Percentiles rank a stretch among this genome's conserved stretches.
Conservation (phyloP, 64 coral and sea anemone species). For the Montipora foliosa region DNA sequence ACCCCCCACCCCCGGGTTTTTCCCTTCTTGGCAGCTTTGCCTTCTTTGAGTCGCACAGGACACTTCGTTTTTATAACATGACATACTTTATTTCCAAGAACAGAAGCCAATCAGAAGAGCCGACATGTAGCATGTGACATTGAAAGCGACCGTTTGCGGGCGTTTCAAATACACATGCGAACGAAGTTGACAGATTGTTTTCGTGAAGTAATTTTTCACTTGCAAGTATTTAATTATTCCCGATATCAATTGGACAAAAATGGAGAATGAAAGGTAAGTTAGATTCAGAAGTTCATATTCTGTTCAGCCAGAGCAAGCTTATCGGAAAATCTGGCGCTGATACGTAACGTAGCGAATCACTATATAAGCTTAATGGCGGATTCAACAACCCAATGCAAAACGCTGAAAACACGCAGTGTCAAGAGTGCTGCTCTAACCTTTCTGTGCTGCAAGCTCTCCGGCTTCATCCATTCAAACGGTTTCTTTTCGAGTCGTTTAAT, state of each 20-base stretch:
- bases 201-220: neutral
- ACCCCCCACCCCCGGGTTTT: too few species aligned
- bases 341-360: too few species aligned
- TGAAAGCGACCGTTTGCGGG: slow-evolving; percentile 68
- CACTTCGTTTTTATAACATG: neutral
- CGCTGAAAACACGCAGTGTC: too few species aligned
- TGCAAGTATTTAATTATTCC: neutral
- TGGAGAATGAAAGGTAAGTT: slow-evolving; percentile 73
- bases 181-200: neutral
- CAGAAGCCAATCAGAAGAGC: slow-evolving; percentile 41
- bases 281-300: neutral
- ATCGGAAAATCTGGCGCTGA: too few species aligned
- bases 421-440: too few species aligned
- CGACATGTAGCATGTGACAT: slow-evolving; percentile 22
- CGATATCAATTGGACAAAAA: neutral
- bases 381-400: too few species aligned
- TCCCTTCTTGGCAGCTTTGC: too few species aligned
- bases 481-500: too few species aligned
- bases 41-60: neutral
- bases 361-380: too few species aligned
- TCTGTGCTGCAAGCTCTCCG: too few species aligned
- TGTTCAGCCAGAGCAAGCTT: neutral
- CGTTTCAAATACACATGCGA: slow-evolving; percentile 34
- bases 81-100: too few species aligned
- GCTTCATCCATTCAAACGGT: too few species aligned